Evolutionary conservation across 1,140 invertebrate genomes (phyloP), one percentile per base, ranked within the genome.

Genomic region (Brachionus sp.): DNA sequence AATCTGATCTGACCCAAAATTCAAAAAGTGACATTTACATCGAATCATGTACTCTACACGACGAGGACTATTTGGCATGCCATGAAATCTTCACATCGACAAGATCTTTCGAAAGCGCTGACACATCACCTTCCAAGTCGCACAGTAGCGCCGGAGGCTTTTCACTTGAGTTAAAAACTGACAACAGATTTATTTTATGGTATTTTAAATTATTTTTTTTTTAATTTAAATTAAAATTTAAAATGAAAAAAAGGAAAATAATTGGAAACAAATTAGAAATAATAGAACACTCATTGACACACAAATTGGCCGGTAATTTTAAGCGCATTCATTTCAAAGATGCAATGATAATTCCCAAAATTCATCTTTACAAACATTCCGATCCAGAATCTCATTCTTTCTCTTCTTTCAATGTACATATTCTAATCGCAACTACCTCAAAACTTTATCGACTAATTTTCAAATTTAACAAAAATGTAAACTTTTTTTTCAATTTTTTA

Each of bases 271-370:
- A 66, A 62, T 25, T 80, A 4, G 77, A 80, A 25, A 9, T 80
- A 25, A 62, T 80, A 5, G 77, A 80, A 29, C 46, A 80, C 57
- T 80, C 77, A 42, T 62, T 80, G n/a, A 35, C 35, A 9, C 35
- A 62, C 19, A 80, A 80, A 62, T 66, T 80, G 37, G 57, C 33
- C 13, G 77, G 77, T 0, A 80, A 64, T 35, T 57, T 66, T 23
- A 80, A 80, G 29, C 19, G 77, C 2, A 80, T 80, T n/a, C 77
- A 80, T 25, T 80, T 80, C n/a, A 80, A 57, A 35, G 77, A 80
- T 23, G 46, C 50, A 12, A 80, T 44, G 35, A 57, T 80, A n/a
- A 44, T 80, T 37, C 77, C 50, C 1, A 80, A 66, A 37, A 29
- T 80, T 5, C 77, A 62, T 29, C 7, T 80, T 10, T 39, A 80